Base-by-base conservation (phyloP, 1,140 invertebrate genomes). In the Tyrophagus putrescentiae region DNA sequence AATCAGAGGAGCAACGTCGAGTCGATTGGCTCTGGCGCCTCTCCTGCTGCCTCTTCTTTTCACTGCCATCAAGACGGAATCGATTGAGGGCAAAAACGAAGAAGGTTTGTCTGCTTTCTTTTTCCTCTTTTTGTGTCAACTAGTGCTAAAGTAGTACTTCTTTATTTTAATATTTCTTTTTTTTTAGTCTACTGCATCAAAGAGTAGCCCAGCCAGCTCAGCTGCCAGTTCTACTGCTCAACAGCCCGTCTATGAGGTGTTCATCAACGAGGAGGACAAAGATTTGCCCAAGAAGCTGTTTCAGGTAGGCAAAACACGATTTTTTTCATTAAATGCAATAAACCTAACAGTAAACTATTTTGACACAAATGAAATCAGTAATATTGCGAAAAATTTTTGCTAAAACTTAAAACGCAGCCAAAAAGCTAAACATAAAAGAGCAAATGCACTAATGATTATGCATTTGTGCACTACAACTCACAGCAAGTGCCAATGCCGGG, bases 211-310 rank as follows among this genome's bases (percentile, higher is more conserved):
- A 48, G 31, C 45, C 7, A 29, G 7, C 45, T 7, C 7, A 13
- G 45, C 36, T 13, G 31, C 2, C 9, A 1, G 31, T 3, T 18
- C 4, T 41, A 41, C 56, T 41, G 27, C 3, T 18, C 4, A 57
- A 41, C 56, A 57, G 27, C 56, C 56, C 3, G 32, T 57, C n/a
- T 57, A 57, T 41, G 56, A 57, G 25, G 36, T 57, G n/a, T 9
- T 39, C 3, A 42, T 57, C 56, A 57, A 39, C 44, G 56, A 57
- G 31, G 56, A 57, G 27, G 56, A 57, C n/a, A 57, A 3, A 34
- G 56, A 57, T 57, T 57, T 57, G 18, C 56, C 56, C 1, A 57
- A 57, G 44, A 57, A 41, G 25, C 31, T 57, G 18, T 57, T 57
- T 23, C 56, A 57, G 56, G 56, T 57, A 54, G 4, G 56, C 29